Evolutionary conservation across 2,113 vertebrate genomes (phyloP), one percentile per base, ranked within the genome.

Genomic region (Paedocypris sp.): DNA sequence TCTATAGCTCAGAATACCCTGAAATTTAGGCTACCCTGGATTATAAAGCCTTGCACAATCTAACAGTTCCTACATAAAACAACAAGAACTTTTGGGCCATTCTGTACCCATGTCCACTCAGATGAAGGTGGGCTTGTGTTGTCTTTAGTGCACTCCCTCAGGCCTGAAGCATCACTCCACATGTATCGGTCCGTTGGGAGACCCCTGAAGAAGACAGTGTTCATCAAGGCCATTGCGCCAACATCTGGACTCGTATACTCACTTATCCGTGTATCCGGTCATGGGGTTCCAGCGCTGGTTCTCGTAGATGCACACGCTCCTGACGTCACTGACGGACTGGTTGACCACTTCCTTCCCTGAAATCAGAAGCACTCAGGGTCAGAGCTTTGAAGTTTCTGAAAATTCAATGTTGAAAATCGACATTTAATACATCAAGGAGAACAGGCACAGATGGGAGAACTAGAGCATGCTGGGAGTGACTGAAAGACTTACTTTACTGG

Each of bases 231-330:
- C n/a, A n/a, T n/a, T n/a, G n/a, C n/a, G n/a, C n/a, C n/a, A n/a
- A 36, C 2, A 4, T 36, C 4, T n/a, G 13, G 11, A 36, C 4
- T n/a, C 33, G n/a, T n/a, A 36, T 25, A 64, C 68, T 19, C 68
- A 94, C 94, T 91, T 93, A 86, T 89, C 89, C 58, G 89, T 91
- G 32, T 99, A 99, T 75, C 95, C 95, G 0, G 92, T 90, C 79
- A 99, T 82, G 0, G 94, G 93, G 66, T 97, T 99, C 95, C 95
- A 99, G 46, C 95, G 89, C 71, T 99, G 95, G 72, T 99, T 99
- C 82, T 99, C 95, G 1, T 92, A 99, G 75, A 98, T 85, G 42
- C 84, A 84, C 35, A 98, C 70, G 0, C 79, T 88, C 75, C 90
- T 90, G 60, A 89, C 78, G 3, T 99, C 95, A 0, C 85, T 88